phyloP scores from a whole-genome alignment of 2,888 invertebrate genomes.

The Andrena chrysosceles region DNA sequence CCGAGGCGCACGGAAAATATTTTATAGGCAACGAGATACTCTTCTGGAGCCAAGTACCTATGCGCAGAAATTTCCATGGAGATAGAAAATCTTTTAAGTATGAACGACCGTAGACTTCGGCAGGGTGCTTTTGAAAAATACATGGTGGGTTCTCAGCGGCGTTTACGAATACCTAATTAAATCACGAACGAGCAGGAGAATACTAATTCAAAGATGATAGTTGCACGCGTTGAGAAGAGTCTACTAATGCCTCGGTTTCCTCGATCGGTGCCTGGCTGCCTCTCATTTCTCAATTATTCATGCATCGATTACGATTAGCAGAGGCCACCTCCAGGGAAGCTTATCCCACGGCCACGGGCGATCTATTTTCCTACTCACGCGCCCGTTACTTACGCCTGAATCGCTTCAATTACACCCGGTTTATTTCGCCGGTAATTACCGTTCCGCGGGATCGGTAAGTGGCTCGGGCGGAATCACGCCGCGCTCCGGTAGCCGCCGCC shows the following conservation, averaged over 20 bases:
- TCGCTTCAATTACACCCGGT: slow-evolving; percentile 34
- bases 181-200: background rate
- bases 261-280: slow-evolving; percentile 9
- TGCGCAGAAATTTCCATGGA: background rate
- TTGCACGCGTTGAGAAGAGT: background rate
- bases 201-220: background rate
- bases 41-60: background rate
- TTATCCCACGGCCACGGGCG: slow-evolving; percentile 26
- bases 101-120: no score
- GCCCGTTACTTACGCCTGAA: slow-evolving; percentile 25
- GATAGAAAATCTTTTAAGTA: background rate
- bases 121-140: no score
- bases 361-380: slow-evolving; percentile 40
- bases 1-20: slow-evolving; percentile 4
- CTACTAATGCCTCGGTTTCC: slow-evolving; percentile 21
- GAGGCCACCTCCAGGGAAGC: slow-evolving; percentile 7
- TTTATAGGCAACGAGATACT: background rate
- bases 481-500: slow-evolving; percentile 30
- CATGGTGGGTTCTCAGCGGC: no score
- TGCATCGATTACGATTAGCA: slow-evolving; percentile 34
- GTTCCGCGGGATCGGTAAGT: slow-evolving; percentile 15
- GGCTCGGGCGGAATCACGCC: slow-evolving; percentile 26
- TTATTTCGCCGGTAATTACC: slow-evolving; percentile 44
- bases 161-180: no score
- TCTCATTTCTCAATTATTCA: slow-evolving; percentile 41